These are phyloP conservation scores for Oceanodroma leucorhoa DNA, from an alignment of 2,797 vertebrate genomes.

Conservation along the genomic window DNA sequence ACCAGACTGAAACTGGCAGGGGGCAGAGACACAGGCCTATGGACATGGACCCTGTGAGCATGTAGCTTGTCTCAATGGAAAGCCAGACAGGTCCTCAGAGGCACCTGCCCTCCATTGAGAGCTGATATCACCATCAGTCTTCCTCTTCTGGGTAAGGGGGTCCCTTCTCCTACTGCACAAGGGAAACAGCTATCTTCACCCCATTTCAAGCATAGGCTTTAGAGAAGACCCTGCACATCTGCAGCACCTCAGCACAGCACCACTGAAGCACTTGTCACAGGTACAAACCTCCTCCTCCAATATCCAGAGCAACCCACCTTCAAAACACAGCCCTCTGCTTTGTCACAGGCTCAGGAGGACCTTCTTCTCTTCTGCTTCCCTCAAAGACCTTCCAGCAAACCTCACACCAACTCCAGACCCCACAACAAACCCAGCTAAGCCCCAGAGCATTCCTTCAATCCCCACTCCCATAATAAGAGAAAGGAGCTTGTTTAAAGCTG, in stretches of 20 bases:
- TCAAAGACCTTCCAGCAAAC: neutral
- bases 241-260: accelerated
- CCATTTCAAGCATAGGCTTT: neutral
- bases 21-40: neutral
- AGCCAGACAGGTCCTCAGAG: neutral
- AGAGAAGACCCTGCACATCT: neutral
- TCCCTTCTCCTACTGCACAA: neutral
- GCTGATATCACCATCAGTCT: neutral
- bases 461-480: accelerated
- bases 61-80: neutral
- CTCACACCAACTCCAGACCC: neutral
- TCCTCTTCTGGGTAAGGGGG: neutral
- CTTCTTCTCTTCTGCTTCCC: neutral
- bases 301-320: neutral
- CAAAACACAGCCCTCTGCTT: neutral
- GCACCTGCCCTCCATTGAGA: neutral
- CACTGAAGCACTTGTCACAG: neutral
- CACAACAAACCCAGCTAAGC: neutral
- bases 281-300: neutral
- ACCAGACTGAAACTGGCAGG: neutral
- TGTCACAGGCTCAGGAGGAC: neutral
- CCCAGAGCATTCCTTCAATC: neutral
- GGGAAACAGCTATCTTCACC: neutral
- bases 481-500: neutral
- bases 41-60: neutral